Base-by-base conservation (phyloP, 2,888 invertebrate genomes). In the Parnassius mnemosyne region DNA sequence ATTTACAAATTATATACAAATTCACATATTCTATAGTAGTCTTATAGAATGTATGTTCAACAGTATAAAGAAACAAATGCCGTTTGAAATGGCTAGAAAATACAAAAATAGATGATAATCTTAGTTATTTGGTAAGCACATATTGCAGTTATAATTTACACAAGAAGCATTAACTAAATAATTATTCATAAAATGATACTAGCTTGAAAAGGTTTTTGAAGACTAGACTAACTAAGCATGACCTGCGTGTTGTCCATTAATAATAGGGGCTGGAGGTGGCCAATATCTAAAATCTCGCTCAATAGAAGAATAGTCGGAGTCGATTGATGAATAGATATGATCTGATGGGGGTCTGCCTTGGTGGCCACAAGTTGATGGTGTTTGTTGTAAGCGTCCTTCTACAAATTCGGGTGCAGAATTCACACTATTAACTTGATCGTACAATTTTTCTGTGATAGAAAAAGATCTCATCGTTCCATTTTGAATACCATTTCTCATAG, bases 261-360 rank as follows among this genome's bases (percentile, higher is more conserved):
- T 85, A 64, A 89, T 62, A 11, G 90, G 87, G 10, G 89, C 89
- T 10, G 90, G 89, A 9, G 89, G 89, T 1, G 89, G 88, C 91
- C 91, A 91, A 62, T 90, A 87, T 70, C 90, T 80, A 59, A 89
- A 85, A 54, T 91, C 89, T 66, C 89, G 81, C 72, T 96, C 96
- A 82, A 96, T 93, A 55, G 96, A 95, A 69, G 96, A 96, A 79
- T 96, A 96, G 85, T 97, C 97, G 61, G 96, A 96, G 89, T 97
- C 97, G 84, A 97, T 97, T 80, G 96, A 96, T 63, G 96, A 96
- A 83, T 97, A 97, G 78, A 97, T 97, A 85, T 97, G 97, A 87
- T 97, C 97, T 66, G 96, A 96, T 16, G 96, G 94, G 44, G 97
- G 97, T 73, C 96, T 92, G 71, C 94, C 93, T 68, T 93, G 92